Conservation (phyloP, 2,888 invertebrate genomes). For the Sceliomorpha sp. region DNA sequence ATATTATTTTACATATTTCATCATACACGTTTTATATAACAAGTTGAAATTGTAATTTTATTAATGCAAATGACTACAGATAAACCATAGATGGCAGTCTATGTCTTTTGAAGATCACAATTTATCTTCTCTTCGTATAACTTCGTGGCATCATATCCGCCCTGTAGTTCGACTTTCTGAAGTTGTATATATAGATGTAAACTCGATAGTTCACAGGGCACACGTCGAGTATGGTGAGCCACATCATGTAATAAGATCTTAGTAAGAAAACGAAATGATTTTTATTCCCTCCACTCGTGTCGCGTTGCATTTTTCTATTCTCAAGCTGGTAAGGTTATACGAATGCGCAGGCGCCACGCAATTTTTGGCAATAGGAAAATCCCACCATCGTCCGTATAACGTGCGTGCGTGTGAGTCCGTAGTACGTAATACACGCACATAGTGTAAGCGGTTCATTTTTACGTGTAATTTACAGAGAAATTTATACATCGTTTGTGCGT, state of each 20-base stretch:
- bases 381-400: conserved; percentile 3
- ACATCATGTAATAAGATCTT: background rate
- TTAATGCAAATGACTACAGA: too few species aligned
- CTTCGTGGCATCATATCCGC: too few species aligned
- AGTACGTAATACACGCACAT: conserved; percentile 5
- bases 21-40: too few species aligned
- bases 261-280: conserved; percentile 5
- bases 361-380: conserved; percentile 32
- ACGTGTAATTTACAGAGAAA: conserved; percentile 9
- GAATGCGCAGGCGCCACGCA: conserved; percentile 25
- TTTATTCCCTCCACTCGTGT: background rate
- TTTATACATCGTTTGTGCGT: conserved; percentile 1
- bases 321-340: background rate
- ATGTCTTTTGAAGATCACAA: too few species aligned
- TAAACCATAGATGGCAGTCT: too few species aligned
- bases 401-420: conserved; percentile 14
- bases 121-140: too few species aligned
- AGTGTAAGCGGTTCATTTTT: conserved; percentile 10
- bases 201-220: conserved; percentile 4
- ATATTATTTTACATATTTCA: too few species aligned
- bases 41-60: too few species aligned
- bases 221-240: background rate
- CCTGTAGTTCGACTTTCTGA: background rate
- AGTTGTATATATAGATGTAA: conserved; percentile 1
- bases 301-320: conserved; percentile 3